Base-by-base conservation (phyloP, 2,113 vertebrate genomes). In the Bufo bufo region DNA sequence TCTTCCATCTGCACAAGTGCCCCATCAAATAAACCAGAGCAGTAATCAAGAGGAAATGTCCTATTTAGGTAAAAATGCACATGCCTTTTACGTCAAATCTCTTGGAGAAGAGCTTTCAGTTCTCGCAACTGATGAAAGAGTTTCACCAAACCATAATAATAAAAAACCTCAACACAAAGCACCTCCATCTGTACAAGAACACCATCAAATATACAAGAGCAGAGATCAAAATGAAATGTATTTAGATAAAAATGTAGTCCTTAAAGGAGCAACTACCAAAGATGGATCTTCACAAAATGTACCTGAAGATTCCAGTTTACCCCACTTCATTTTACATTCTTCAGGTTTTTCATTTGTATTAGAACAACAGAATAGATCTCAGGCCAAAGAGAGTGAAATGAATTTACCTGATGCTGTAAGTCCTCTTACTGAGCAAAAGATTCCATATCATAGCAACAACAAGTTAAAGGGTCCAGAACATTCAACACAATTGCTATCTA, bases 291-390 rank as follows among this genome's bases (percentile, higher is more conserved):
- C n/a, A 69, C 63, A 83, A 52, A 23, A 52, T 54, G 20, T 17
- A 69, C 13, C 3, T 17, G 11, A 84, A 17, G 12, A 49, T 83
- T 69, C 3, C 5, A 6, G 10, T 50, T 50, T 23, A 69, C 19
- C 19, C 33, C 45, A 16, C 12, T 1, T 63, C 13, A 54, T 54
- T 69, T 47, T 52, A 33, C 63, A 69, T 14, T 33, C 82, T 1
- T 54, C 63, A 63, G 63, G 82, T 14, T 84, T 84, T 47, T 71
- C 82, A 16, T 49, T 84, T 33, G 12, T 84, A 7, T 54, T 33
- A 47, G 49, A 7, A 52, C 12, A 71, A 61, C 13, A 6, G 0
- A 49, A 84, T 54, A n/a, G 12, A 3, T 5, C 63, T 52, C 0
- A 71, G 14, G 16, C 66, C 61, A 65, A 50, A 84, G 47, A 1